Percentiles rank a stretch among this genome's conserved stretches.
Evolutionary conservation across 2,113 vertebrate species (phyloP).

Genomic region (Hydropotes inermis): DNA sequence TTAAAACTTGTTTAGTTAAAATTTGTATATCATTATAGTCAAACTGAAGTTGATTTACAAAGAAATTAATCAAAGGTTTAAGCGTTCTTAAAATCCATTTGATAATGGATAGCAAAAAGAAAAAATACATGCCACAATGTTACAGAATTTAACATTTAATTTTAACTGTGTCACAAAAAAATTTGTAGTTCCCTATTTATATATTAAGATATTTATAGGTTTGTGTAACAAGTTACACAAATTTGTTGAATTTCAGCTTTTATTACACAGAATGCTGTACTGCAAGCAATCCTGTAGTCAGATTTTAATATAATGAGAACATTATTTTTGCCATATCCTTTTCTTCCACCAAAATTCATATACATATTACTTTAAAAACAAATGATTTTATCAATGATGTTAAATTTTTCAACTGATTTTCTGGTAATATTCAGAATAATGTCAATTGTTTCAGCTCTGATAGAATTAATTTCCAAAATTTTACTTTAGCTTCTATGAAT

Average conservation of each 20-base stretch:
- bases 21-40: neutral
- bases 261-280: neutral
- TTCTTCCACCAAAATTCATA: neutral
- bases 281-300: neutral
- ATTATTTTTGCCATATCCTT: neutral
- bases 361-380: neutral
- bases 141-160: neutral
- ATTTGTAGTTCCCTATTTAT: neutral
- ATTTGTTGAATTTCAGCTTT: neutral
- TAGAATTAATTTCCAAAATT: neutral
- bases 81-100: neutral
- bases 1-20: neutral
- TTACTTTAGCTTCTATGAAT: neutral
- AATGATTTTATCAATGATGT: neutral
- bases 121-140: neutral
- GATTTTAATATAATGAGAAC: neutral
- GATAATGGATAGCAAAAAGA: neutral
- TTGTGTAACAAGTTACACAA: neutral
- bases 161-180: conserved; percentile 2
- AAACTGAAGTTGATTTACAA: neutral
- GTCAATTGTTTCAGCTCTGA: neutral
- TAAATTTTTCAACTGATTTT: neutral
- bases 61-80: neutral
- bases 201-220: neutral
- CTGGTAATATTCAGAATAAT: neutral